Evolutionary conservation across 2,888 invertebrate genomes (phyloP), one percentile per base, ranked within the genome.

Genomic region (Villa cingulata): DNA sequence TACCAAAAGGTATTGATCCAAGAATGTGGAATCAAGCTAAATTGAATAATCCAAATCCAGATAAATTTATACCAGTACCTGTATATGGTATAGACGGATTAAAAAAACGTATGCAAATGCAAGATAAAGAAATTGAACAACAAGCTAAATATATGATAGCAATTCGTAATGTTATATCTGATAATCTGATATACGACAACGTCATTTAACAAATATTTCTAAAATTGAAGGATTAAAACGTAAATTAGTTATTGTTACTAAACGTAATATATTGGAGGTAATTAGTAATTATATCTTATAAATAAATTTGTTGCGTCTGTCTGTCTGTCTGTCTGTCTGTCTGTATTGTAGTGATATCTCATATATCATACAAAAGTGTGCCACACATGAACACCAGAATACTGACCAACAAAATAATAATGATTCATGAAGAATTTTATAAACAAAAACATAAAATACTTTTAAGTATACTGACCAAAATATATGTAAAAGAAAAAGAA

Each of bases 11-110:
- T n/a, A 86, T 96, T 61, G 92, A 95, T 66, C 81, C 83, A 42
- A 75, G 90, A 51, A 74, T 96, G 58, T 98, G 98, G 98, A 84
- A 87, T 60, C 95, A 97, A 66, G 96, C 96, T 0, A 91, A 92
- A 60, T 72, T 83, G 27, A 95, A 96, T 62, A 98, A 98, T 72
- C 98, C 97, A 0, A 88, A 96, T 67, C 80, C 89, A 1, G 79
- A 78, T 34, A 81, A 82, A 59, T 86, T 91, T 58, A 83, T 98
- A 60, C 97, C 97, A 0, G 87, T 92, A 14, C 91, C 95, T 0
- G 85, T 97, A 67, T 80, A 94, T 54, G 97, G 97, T 1, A 95
- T 96, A 62, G 73, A 77, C 34, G 83, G 85, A 66, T 71, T 77
- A 9, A 83, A 84, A 63, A 81, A 83, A 67, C 78, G 96, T 15